Conservation (phyloP, 2,113 vertebrate species). For the Syrmaticus mikado region DNA sequence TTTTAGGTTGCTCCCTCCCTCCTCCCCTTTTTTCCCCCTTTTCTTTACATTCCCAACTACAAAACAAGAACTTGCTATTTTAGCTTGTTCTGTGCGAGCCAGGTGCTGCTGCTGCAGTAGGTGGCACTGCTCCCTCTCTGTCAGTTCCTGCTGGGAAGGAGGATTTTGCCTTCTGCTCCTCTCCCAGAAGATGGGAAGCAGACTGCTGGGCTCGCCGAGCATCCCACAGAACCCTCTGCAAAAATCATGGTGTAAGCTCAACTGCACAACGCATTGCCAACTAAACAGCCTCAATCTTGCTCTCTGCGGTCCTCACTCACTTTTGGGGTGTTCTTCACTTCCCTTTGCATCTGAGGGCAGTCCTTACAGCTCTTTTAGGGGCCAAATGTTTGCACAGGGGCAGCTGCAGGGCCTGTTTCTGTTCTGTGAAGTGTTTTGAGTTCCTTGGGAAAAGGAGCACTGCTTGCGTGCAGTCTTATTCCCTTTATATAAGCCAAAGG, state of each 20-base stretch:
- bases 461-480: background rate
- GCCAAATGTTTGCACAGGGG: background rate
- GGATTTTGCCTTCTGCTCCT: background rate
- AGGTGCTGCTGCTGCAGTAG: constrained; percentile 12
- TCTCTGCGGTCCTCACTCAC: background rate
- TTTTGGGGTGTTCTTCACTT: background rate
- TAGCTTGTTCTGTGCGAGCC: background rate
- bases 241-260: background rate
- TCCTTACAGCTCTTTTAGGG: fast-evolving
- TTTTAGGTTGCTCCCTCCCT: constrained; percentile 51
- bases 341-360: background rate
- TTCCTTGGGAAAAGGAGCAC: background rate
- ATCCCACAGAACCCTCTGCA: background rate
- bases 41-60: constrained; percentile 46
- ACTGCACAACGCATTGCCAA: fast-evolving
- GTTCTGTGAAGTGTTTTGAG: background rate
- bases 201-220: background rate
- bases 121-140: constrained; percentile 54
- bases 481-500: constrained; percentile 34
- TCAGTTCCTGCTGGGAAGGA: fast-evolving
- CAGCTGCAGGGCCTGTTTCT: background rate
- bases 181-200: fast-evolving
- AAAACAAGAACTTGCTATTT: constrained; percentile 57
- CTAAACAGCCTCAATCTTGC: fast-evolving
- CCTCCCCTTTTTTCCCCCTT: background rate